These are phyloP conservation scores for Corythoichthys intestinalis DNA, from an alignment of 2,113 vertebrate species.

Conservation along the genomic window DNA sequence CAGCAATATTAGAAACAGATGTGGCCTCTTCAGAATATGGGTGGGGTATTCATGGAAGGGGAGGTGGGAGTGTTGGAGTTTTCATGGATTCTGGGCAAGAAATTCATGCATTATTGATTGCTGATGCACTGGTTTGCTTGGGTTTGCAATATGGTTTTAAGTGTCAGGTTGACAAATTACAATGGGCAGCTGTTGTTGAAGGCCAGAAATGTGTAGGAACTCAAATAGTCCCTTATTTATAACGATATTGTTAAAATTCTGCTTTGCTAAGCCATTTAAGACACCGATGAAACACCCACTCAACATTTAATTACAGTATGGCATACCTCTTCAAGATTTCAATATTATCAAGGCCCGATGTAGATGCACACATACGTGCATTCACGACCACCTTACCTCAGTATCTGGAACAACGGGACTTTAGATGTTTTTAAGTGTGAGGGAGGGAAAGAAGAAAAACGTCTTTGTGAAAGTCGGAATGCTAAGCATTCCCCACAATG, in stretches of 20 bases:
- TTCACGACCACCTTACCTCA: conserved; percentile 28
- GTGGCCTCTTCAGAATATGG: conserved; percentile 59
- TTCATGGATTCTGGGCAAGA: conserved; percentile 46
- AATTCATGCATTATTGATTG: conserved; percentile 73
- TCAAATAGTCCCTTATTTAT: conserved; percentile 10
- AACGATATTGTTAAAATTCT: conserved; percentile 10
- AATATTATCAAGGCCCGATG: conserved; percentile 1
- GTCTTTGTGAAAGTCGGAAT: conserved; percentile 73
- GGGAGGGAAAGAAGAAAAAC: conserved; percentile 54
- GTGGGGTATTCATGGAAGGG: conserved; percentile 8
- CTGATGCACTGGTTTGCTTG: conserved; percentile 71
- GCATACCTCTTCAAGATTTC: neutral
- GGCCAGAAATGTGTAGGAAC: conserved; percentile 8
- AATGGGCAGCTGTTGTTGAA: conserved; percentile 14
- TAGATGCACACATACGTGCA: conserved; percentile 9
- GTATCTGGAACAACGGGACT: conserved; percentile 34
- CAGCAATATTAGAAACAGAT: conserved; percentile 82
- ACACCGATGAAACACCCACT: neutral
- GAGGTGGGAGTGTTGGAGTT: neutral
- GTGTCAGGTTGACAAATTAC: conserved; percentile 52
- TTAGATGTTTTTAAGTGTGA: conserved; percentile 55
- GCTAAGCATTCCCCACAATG: conserved; percentile 71
- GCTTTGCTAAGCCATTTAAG: conserved; percentile 12
- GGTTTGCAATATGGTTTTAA: conserved; percentile 61
- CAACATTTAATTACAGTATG: conserved; percentile 8